phyloP scores from a whole-genome alignment of 2,113 vertebrate species.

The Ciconia stormi region DNA sequence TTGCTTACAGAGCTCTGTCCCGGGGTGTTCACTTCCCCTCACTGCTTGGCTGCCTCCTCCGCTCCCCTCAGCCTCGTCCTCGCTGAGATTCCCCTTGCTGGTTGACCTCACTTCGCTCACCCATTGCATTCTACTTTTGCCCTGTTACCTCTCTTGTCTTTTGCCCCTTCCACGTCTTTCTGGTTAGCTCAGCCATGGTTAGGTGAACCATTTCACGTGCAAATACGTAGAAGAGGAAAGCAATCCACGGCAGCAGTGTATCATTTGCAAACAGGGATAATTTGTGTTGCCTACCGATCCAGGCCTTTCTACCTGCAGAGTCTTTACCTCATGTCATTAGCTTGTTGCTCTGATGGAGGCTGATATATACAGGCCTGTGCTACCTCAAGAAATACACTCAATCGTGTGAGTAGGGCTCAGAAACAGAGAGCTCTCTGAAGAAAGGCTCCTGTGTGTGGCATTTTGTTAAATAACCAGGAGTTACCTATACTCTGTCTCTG shows the following conservation, averaged over 20 bases:
- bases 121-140: not conserved
- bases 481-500: not conserved
- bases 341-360: not conserved
- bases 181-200: not conserved
- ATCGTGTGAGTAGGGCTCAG: not conserved
- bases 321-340: accelerated
- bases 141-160: not conserved
- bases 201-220: not conserved
- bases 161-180: not conserved
- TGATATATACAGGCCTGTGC: not conserved
- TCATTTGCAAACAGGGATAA: not conserved
- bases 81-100: not conserved
- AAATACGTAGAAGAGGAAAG: not conserved
- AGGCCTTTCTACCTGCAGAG: not conserved
- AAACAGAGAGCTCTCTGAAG: not conserved
- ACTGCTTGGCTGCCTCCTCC: not conserved
- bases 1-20: not conserved
- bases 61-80: accelerated
- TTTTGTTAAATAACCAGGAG: not conserved
- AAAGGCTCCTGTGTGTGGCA: not conserved
- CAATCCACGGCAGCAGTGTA: accelerated
- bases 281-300: accelerated
- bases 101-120: not conserved
- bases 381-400: not conserved
- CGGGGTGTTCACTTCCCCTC: not conserved